These are phyloP conservation scores for Diachasmimorpha longicaudata DNA, from an alignment of 1,140 invertebrate species.

Conservation along the genomic window DNA sequence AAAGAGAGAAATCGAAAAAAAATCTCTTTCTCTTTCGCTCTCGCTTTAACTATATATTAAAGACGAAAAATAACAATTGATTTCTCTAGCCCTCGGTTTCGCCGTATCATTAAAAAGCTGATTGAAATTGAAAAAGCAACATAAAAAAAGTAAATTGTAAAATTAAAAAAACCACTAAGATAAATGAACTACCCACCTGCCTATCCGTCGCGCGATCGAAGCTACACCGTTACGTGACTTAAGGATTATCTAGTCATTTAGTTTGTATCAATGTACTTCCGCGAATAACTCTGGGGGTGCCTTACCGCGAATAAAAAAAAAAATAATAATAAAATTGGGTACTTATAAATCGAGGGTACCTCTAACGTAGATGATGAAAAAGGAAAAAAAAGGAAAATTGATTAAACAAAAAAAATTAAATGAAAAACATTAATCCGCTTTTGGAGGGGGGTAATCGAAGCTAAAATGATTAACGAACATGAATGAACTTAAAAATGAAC, in stretches of 20 bases:
- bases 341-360: slow-evolving; percentile 17
- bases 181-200: slow-evolving; percentile 17
- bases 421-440: neutral
- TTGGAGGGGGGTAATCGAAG: neutral
- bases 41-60: slow-evolving; percentile 17
- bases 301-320: slow-evolving; percentile 40
- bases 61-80: neutral
- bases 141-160: neutral
- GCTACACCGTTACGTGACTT: slow-evolving; percentile 41
- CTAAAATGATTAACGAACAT: slow-evolving; percentile 9
- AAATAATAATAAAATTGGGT: slow-evolving; percentile 26
- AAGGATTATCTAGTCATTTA: slow-evolving; percentile 50
- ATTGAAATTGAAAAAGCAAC: neutral
- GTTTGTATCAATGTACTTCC: slow-evolving; percentile 49
- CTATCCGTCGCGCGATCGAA: slow-evolving; percentile 28
- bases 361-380: slow-evolving; percentile 15
- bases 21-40: slow-evolving; percentile 22
- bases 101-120: neutral
- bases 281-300: slow-evolving; percentile 50
- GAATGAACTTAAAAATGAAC: slow-evolving; percentile 12
- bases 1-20: neutral
- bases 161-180: neutral
- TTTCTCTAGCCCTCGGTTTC: slow-evolving; percentile 7
- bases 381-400: slow-evolving; percentile 4
- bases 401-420: slow-evolving; percentile 9